phyloP scores from a whole-genome alignment of 1,140 invertebrate genomes.

The Lordiphosa collinella region DNA sequence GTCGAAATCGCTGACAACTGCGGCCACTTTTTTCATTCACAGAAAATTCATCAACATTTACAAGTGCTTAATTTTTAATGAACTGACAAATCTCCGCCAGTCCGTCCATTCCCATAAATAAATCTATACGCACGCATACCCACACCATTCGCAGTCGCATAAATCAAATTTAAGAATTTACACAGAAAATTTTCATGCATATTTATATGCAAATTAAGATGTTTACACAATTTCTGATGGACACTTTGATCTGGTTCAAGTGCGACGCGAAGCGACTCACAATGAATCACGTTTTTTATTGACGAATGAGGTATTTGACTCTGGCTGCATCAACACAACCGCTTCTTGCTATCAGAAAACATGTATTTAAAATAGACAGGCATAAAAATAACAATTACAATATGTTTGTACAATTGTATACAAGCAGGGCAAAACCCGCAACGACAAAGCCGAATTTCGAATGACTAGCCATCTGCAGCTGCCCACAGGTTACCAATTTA shows the following conservation, averaged over 20 bases:
- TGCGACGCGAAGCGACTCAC: slow-evolving; percentile 18
- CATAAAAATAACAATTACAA: slow-evolving; percentile 34
- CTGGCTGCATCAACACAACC: slow-evolving; percentile 16
- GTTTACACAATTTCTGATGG: slow-evolving; percentile 40
- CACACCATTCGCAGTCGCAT: slow-evolving; percentile 33
- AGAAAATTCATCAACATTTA: slow-evolving; percentile 66
- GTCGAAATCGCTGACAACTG: slow-evolving; percentile 47
- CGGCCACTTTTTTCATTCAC: slow-evolving; percentile 34
- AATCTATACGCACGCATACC: slow-evolving; percentile 24
- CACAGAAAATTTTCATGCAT: slow-evolving; percentile 21
- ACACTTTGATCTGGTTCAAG: slow-evolving; percentile 44
- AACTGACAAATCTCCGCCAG: slow-evolving; percentile 62
- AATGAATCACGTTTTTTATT: slow-evolving; percentile 72
- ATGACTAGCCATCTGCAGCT: too few species aligned
- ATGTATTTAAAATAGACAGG: slow-evolving; percentile 36
- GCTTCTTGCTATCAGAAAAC: slow-evolving; percentile 21
- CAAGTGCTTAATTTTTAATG: slow-evolving; percentile 64
- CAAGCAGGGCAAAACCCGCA: too few species aligned
- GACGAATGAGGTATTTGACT: slow-evolving; percentile 71
- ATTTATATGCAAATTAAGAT: slow-evolving; percentile 60
- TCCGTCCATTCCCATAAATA: slow-evolving; percentile 50
- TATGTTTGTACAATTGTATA: not conserved
- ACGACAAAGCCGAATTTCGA: too few species aligned
- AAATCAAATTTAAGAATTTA: slow-evolving; percentile 46
- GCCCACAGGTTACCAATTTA: too few species aligned